These are phyloP conservation scores for Protobothrops mucrosquamatus DNA, from an alignment of 2,113 vertebrate genomes.

Conservation along the genomic window DNA sequence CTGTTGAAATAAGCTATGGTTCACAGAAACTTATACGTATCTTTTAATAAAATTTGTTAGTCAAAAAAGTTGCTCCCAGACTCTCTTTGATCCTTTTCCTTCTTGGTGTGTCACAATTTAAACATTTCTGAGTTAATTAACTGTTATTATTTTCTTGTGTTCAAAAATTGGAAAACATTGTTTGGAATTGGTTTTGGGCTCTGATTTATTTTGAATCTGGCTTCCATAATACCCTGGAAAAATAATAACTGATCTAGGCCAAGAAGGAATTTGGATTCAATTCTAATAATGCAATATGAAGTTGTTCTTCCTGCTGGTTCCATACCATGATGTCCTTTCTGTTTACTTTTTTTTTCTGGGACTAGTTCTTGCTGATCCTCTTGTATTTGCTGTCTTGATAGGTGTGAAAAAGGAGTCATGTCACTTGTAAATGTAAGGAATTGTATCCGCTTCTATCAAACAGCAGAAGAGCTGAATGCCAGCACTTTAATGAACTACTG, in stretches of 20 bases:
- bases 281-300: background rate
- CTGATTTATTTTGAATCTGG: background rate
- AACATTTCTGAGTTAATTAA: background rate
- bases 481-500: slow-evolving; percentile 93
- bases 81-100: background rate
- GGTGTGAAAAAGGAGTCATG: slow-evolving; percentile 98
- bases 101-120: background rate
- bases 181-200: background rate
- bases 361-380: background rate
- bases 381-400: slow-evolving; percentile 52
- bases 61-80: background rate
- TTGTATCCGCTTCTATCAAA: slow-evolving; percentile 98
- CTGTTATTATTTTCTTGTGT: background rate
- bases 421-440: slow-evolving; percentile 96
- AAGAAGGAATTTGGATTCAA: background rate
- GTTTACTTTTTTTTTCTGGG: background rate
- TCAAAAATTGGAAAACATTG: background rate
- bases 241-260: background rate
- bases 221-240: background rate
- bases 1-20: background rate
- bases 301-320: background rate
- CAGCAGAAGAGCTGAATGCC: slow-evolving; percentile 92
- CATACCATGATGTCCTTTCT: background rate
- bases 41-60: background rate
- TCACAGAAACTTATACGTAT: background rate